Conservation (phyloP, 2,797 vertebrate genomes). For the Pteronotus mesoamericanus region DNA sequence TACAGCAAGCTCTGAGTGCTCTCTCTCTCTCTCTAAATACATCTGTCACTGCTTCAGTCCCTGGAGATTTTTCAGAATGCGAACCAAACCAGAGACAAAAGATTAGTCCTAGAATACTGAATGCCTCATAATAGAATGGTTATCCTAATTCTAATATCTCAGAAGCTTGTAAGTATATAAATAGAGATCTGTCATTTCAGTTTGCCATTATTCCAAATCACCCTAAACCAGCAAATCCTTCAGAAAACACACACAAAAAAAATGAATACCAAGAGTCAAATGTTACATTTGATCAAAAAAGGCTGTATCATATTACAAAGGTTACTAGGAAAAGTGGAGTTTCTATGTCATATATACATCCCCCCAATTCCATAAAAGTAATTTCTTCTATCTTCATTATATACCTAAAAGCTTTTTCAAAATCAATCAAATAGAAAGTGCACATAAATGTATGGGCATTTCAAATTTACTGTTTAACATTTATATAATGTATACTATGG, state of each 20-base stretch:
- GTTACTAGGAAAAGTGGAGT: not conserved
- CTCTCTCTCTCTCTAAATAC: not conserved
- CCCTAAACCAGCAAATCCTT: not conserved
- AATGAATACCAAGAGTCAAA: not conserved
- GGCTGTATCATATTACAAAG: not conserved
- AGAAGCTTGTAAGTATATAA: not conserved
- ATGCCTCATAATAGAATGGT: not conserved
- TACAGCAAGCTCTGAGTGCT: not conserved
- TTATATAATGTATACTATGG: not conserved
- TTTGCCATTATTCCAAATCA: not conserved
- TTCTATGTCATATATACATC: not conserved
- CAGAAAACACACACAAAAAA: not conserved
- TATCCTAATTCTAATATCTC: slow-evolving; percentile 17
- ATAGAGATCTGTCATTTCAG: not conserved
- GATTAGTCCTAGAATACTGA: not conserved
- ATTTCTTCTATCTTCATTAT: not conserved
- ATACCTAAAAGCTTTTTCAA: not conserved
- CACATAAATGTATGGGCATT: not conserved
- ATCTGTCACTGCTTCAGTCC: not conserved
- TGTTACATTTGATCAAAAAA: not conserved
- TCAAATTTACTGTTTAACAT: not conserved
- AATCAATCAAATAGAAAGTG: not conserved
- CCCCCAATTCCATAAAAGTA: not conserved
- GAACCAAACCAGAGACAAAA: slow-evolving; percentile 17
- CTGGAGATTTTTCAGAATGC: not conserved